Conservation (phyloP, 2,888 invertebrate species). For the Scaptodrosophila latifasciaeformis region DNA sequence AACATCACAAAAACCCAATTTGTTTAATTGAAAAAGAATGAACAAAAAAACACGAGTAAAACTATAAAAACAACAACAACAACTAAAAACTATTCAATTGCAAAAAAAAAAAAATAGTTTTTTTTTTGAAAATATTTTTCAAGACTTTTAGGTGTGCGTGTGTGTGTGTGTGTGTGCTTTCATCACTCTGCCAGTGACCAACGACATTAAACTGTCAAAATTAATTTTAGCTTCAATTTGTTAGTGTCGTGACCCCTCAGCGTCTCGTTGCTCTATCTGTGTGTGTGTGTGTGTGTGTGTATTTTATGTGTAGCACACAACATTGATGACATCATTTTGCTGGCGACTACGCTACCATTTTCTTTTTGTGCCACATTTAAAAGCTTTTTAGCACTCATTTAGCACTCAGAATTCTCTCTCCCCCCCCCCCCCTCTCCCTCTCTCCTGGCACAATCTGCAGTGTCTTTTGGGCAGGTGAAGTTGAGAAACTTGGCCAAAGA, state of each 20-base stretch:
- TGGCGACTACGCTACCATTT: constrained; percentile 40
- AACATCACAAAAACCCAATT: not conserved
- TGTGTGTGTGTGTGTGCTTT: too few relatives aligned
- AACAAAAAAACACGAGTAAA: constrained; percentile 7
- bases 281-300: constrained; percentile 6
- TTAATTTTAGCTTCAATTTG: constrained; percentile 59
- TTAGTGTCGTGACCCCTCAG: constrained; percentile 55
- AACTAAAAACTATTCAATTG: constrained; percentile 6
- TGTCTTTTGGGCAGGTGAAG: too few relatives aligned
- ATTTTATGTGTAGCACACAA: constrained; percentile 46
- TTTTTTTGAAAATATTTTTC: constrained; percentile 32
- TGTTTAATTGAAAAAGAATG: constrained; percentile 11
- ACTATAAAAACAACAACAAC: constrained; percentile 5
- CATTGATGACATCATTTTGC: constrained; percentile 55
- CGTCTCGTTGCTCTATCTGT: constrained; percentile 1
- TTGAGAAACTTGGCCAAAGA: too few relatives aligned
- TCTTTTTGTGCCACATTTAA: constrained; percentile 47
- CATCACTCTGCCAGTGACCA: constrained; percentile 23
- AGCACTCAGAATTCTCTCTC: not conserved
- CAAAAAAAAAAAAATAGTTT: constrained; percentile 11
- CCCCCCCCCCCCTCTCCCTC: too few relatives aligned
- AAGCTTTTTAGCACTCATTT: constrained; percentile 20
- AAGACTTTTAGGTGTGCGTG: too few relatives aligned
- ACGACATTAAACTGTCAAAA: constrained; percentile 52
- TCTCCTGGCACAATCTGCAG: constrained; percentile 5